A percentile compares a stretch with the other conserved stretches of the same genome.
Evolutionary conservation across 1,140 invertebrate genomes (phyloP).

Genomic region (Lamellibrachia luymesi): DNA sequence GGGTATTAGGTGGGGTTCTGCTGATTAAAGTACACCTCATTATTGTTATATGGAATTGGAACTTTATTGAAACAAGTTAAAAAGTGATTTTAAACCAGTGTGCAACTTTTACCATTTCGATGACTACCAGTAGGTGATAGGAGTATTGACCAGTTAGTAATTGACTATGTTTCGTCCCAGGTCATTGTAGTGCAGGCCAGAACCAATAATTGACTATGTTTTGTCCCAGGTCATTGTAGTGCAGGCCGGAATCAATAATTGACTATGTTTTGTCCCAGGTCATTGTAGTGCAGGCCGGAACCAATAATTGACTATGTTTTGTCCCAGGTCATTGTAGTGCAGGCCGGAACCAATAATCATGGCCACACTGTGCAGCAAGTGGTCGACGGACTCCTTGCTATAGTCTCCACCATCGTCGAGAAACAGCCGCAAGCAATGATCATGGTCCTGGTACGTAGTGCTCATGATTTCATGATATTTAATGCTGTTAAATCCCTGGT

Average conservation of each 20-base stretch:
- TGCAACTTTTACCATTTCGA: background rate
- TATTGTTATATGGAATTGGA: too few species aligned
- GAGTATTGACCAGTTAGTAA: background rate
- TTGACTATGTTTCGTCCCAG: constrained; percentile 56
- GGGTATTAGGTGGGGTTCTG: too few species aligned
- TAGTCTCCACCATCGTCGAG: constrained; percentile 70
- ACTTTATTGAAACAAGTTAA: too few species aligned
- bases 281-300: constrained; percentile 81
- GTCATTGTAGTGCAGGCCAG: constrained; percentile 82
- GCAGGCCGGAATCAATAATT: constrained; percentile 85
- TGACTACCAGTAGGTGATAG: background rate
- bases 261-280: constrained; percentile 64
- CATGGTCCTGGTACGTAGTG: constrained; percentile 74
- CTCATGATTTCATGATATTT: background rate
- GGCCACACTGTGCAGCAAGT: constrained; percentile 74
- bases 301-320: constrained; percentile 71
- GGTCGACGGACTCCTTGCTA: constrained; percentile 75
- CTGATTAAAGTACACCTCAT: too few species aligned
- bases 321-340: constrained; percentile 76
- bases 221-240: constrained; percentile 75
- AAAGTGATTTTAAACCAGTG: background rate
- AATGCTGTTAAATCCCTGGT: too few species aligned
- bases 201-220: constrained; percentile 74
- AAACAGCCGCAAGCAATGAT: constrained; percentile 77
- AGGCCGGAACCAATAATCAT: constrained; percentile 85